Evolutionary conservation across 2,888 invertebrate species (phyloP).

Genomic region (Altica lythri): DNA sequence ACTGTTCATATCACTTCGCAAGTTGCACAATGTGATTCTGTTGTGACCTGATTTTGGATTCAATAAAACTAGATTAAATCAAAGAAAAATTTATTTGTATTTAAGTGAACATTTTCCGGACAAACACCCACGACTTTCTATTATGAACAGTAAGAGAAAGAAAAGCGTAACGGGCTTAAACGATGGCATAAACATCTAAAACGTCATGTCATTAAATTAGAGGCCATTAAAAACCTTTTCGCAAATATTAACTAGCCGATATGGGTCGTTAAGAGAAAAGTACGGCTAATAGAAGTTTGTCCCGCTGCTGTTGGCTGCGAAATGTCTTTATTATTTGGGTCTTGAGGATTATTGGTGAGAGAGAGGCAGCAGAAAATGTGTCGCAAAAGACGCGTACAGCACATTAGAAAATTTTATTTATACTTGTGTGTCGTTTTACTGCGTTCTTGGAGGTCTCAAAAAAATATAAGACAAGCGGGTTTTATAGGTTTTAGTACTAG

Average conservation of each 20-base stretch:
- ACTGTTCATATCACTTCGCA: no score
- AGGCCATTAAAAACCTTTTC: constrained; percentile 27
- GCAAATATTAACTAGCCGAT: constrained; percentile 30
- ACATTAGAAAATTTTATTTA: constrained; percentile 3
- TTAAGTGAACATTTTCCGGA: no score
- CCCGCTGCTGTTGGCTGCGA: neutral
- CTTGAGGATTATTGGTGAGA: constrained; percentile 7
- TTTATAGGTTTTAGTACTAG: no score
- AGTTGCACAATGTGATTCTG: no score
- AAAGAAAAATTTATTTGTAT: no score
- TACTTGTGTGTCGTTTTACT: neutral
- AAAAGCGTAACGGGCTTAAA: constrained; percentile 3
- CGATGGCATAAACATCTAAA: constrained; percentile 20
- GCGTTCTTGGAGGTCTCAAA: no score
- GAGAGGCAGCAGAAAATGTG: neutral
- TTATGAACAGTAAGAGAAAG: no score
- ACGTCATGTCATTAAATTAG: constrained; percentile 18
- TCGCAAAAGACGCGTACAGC: neutral
- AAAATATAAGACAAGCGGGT: no score
- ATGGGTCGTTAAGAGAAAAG: constrained; percentile 26
- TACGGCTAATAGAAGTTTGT: constrained; percentile 4
- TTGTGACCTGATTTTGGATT: no score
- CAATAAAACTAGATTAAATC: no score
- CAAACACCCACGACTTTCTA: no score
- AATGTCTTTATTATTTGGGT: constrained; percentile 12